Percentiles rank a stretch among this genome's conserved stretches.
Evolutionary conservation across 1,140 invertebrate species (phyloP).

Genomic region (Lanistes nyassanus): DNA sequence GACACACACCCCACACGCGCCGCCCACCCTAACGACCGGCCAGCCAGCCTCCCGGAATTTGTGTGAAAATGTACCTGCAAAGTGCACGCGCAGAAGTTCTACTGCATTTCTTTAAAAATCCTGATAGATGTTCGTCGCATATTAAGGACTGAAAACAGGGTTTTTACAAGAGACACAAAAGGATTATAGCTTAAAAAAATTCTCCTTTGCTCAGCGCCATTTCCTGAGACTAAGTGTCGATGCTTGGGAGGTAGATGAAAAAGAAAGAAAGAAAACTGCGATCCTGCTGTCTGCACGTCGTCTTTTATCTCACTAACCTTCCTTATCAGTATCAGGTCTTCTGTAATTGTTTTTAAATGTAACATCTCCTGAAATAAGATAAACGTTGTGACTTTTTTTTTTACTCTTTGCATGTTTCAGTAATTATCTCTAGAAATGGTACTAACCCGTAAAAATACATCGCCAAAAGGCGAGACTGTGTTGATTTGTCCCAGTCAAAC

Average conservation of each 20-base stretch:
- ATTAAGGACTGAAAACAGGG: too few species aligned
- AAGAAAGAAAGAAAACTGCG: too few species aligned
- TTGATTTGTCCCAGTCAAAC: constrained; percentile 15
- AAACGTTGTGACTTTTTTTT: background rate
- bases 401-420: background rate
- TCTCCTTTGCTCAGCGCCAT: too few species aligned
- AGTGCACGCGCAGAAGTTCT: background rate
- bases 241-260: background rate
- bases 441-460: constrained; percentile 14
- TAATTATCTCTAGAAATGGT: background rate
- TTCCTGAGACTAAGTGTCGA: background rate
- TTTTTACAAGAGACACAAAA: background rate
- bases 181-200: too few species aligned
- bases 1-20: constrained; percentile 44
- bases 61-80: constrained; percentile 32
- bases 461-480: constrained; percentile 1
- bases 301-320: too few species aligned
- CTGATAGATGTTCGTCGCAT: background rate
- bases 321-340: background rate
- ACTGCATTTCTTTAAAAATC: background rate
- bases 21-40: constrained; percentile 59
- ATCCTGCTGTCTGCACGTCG: too few species aligned
- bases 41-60: constrained; percentile 70
- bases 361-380: background rate
- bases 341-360: background rate